phyloP scores from a whole-genome alignment of 2,113 vertebrate genomes.

The Neotoma lepida region DNA sequence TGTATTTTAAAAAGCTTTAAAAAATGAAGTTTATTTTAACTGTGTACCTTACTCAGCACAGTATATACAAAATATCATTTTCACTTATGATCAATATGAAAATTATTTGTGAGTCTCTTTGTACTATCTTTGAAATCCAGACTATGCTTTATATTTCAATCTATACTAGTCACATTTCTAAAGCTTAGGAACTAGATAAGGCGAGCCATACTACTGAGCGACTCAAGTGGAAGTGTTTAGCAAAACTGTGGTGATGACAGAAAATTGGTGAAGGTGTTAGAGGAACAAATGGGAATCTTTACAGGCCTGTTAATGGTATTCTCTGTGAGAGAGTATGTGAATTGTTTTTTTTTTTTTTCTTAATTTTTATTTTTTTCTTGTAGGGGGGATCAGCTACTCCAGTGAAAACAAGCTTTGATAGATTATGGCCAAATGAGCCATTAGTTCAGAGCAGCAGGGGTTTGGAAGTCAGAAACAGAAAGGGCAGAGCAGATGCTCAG shows the following conservation, averaged over 20 bases:
- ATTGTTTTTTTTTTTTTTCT: constrained; percentile 17
- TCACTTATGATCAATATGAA: constrained; percentile 39
- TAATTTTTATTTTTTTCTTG: too few relatives aligned
- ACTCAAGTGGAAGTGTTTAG: not conserved
- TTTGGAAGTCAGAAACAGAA: not conserved
- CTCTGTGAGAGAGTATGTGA: constrained; percentile 5
- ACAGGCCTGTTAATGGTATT: not conserved
- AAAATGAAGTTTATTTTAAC: constrained; percentile 1
- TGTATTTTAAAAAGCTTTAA: not conserved
- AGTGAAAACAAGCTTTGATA: constrained; percentile 8
- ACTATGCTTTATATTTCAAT: constrained; percentile 44
- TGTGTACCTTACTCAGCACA: constrained; percentile 3
- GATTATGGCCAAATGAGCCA: not conserved
- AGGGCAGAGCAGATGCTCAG: not conserved
- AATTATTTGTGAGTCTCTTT: constrained; percentile 22
- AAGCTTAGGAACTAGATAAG: not conserved
- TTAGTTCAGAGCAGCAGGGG: not conserved
- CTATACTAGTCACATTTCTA: constrained; percentile 47
- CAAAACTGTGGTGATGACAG: constrained; percentile 31
- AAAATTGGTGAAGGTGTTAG: not conserved
- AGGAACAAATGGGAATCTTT: not conserved
- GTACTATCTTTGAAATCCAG: constrained; percentile 26
- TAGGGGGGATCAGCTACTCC: not conserved
- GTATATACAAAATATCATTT: constrained; percentile 40
- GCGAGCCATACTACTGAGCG: not conserved